Evolutionary conservation across 2,888 invertebrate genomes (phyloP), one percentile per base, ranked within the genome.

Genomic region (Trissonchulus sp.): DNA sequence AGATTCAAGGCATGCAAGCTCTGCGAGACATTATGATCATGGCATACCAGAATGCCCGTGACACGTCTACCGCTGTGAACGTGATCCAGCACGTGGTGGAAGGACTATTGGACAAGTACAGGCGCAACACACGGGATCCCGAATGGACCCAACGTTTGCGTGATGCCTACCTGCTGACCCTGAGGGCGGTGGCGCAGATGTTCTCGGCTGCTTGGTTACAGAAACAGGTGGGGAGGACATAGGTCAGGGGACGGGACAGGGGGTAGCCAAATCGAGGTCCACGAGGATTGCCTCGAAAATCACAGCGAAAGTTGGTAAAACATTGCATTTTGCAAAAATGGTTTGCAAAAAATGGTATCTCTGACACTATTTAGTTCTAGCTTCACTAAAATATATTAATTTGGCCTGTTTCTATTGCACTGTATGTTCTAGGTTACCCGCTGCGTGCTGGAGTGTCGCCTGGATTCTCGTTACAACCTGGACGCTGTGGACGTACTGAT

Each of bases 401-500:
- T 48, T 48, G 8, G 48, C 48, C 8, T 48, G 48, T 48, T 48
- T 48, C 23, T 48, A 48, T n/a, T n/a, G n/a, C n/a, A n/a, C n/a
- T n/a, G n/a, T n/a, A n/a, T n/a, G 31, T 65, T 65, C 34, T n/a
- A 74, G 36, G 72, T 79, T 76, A 73, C 23, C 78, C 87, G 87
- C 76, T 86, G 85, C 83, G 87, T 95, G 79, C 90, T 91, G 1
- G 95, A 97, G 81, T 91, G 92, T 82, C 89, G 94, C 48, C 95
- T 95, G 78, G 95, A 96, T 75, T 79, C 78, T 77, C 79, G 81
- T 35, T 81, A 78, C 79, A 82, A 81, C 73, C 75, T 81, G 72
- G 96, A 97, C 80, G 94, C 93, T 0, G 90, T 96, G 1, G 95
- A 96, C 84, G 90, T 91, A 76, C 88, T 98, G 33, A 91, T 98